Base-by-base conservation (phyloP, 2,113 vertebrate species). In the Cyanoramphus novaezelandiae region DNA sequence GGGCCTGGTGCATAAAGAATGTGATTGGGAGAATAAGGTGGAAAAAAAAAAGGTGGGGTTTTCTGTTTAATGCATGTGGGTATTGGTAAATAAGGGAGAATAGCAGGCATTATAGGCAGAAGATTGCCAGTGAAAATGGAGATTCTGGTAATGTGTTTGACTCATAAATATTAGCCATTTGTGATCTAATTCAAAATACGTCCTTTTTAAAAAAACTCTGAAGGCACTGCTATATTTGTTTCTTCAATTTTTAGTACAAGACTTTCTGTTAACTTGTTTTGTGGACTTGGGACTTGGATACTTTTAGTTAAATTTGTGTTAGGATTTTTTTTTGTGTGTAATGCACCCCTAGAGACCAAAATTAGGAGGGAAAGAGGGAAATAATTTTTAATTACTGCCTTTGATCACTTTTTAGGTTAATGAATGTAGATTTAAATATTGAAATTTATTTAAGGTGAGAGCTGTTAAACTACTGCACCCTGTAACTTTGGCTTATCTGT, bases 91-190 rank as follows among this genome's bases (percentile, higher is more conserved):
- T 1, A 10, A 69, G 52, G 16, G 18, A 64, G 35, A 71, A 29
- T 12, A 10, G 41, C n/a, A 52, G n/a, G 37, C 16, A 7, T 13
- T 35, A 13, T 10, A 47, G 41, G 50, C 13, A 65, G 75, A 65
- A 75, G 21, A 20, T 7, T 7, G 18, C 31, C 18, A 33, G 21
- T 31, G 75, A 23, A 82, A 62, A 82, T 31, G 5, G 33, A 35
- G 47, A 43, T 79, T 64, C 39, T 59, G 82, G 53, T 82, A 29
- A 33, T 4, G 0, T 11, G 10, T 53, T 91, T 90, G 79, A 74
- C 33, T 90, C 29, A 55, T 72, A 75, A 92, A 37, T 82, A 49
- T 76, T 90, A 83, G 57, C 29, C 9, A 7, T 83, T 86, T 93
- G 41, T 83, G 76, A 83, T 86, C 39, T 74, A 50, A 64, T 83